Evolutionary conservation across 2,888 invertebrate genomes (phyloP).

Genomic region (Salticus scenicus): DNA sequence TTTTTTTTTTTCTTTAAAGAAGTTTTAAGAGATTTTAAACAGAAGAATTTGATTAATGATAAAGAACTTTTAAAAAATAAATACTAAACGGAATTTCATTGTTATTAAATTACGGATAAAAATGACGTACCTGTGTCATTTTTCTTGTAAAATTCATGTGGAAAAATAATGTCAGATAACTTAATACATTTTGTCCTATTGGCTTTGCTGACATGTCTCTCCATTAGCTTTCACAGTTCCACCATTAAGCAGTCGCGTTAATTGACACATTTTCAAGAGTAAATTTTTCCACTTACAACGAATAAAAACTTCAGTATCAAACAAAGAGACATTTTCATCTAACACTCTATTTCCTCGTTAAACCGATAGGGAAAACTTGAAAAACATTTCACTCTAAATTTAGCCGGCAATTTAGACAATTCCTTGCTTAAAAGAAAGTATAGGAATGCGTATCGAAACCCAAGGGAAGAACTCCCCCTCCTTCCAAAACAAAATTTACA

Average conservation of each 20-base stretch:
- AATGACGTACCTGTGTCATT: too few relatives aligned
- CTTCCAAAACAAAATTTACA: slow-evolving; percentile 53
- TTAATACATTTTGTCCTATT: too few relatives aligned
- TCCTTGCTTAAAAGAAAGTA: slow-evolving; percentile 18
- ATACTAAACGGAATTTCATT: too few relatives aligned
- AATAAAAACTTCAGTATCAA: background rate
- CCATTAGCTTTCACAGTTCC: background rate
- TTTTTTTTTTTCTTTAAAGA: too few relatives aligned
- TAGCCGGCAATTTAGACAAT: slow-evolving; percentile 52
- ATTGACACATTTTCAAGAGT: slow-evolving; percentile 3
- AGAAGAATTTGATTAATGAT: too few relatives aligned
- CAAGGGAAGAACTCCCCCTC: slow-evolving; percentile 3
- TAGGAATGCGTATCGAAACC: slow-evolving; percentile 13
- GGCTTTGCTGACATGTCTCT: background rate
- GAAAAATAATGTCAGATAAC: too few relatives aligned
- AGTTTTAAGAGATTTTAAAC: too few relatives aligned
- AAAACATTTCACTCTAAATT: slow-evolving; percentile 68
- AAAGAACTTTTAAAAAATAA: too few relatives aligned
- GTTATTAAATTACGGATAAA: too few relatives aligned
- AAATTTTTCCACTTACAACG: slow-evolving; percentile 6
- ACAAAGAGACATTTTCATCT: background rate
- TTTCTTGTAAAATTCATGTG: too few relatives aligned
- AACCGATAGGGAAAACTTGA: slow-evolving; percentile 60
- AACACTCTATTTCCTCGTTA: slow-evolving; percentile 20
- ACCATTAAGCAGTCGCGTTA: slow-evolving; percentile 7